Percentiles rank a stretch among this genome's conserved stretches.
Conservation (phyloP, 2,888 invertebrate species). For the Machimus rusticus region DNA sequence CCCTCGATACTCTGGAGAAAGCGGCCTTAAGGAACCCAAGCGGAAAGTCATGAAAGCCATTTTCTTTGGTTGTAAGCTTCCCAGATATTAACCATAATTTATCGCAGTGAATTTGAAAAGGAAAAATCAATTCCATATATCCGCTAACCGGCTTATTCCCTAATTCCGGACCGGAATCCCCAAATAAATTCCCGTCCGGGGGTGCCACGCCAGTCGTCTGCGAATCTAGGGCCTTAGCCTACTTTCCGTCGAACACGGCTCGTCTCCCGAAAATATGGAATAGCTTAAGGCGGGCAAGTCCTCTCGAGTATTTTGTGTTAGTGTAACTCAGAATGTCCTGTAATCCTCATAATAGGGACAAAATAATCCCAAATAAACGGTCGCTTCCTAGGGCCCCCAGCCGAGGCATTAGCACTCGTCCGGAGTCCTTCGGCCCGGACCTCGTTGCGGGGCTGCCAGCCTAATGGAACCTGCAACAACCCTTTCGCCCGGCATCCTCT, state of each 20-base stretch:
- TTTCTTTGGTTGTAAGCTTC: not conserved
- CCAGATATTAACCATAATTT: constrained; percentile 15
- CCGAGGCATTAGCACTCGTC: not conserved
- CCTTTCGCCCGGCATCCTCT: constrained; percentile 11
- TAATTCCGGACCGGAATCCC: constrained; percentile 33
- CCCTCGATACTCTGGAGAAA: not conserved
- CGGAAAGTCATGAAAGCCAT: not conserved
- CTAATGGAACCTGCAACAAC: not conserved
- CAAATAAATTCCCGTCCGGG: constrained; percentile 16
- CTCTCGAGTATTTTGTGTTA: not conserved
- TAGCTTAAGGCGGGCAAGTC: not conserved
- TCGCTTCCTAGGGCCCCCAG: not conserved
- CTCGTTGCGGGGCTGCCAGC: not conserved
- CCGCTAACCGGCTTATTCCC: constrained; percentile 17
- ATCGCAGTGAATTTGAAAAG: constrained; percentile 17
- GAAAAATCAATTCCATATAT: constrained; percentile 28
- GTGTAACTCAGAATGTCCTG: constrained; percentile 29
- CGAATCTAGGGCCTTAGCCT: not conserved
- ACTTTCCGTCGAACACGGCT: not conserved
- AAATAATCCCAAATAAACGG: constrained; percentile 37
- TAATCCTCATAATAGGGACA: constrained; percentile 34
- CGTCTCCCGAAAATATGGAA: not conserved
- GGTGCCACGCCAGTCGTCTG: not conserved
- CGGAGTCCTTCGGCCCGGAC: not conserved
- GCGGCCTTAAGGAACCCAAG: not conserved